Evolutionary conservation across 2,113 vertebrate genomes (phyloP).

Genomic region (Neolamprologus falcicula): DNA sequence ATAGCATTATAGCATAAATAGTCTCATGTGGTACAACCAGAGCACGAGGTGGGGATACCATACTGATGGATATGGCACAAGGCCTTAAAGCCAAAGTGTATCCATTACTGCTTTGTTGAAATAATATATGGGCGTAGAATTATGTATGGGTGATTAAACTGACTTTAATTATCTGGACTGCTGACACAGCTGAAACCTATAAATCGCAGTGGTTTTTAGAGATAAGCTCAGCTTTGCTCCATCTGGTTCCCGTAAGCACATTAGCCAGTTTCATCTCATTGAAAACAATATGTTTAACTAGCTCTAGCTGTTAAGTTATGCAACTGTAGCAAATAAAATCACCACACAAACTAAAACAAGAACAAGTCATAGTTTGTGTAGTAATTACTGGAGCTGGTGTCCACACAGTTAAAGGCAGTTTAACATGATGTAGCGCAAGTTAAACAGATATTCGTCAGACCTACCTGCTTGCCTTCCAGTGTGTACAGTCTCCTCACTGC

Average conservation of each 20-base stretch:
- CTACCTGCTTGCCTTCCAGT: conserved; percentile 93
- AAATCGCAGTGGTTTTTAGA: conserved; percentile 6
- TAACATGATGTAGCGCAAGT: neutral
- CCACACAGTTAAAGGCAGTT: neutral
- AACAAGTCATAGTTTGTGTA: neutral
- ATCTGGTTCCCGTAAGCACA: conserved; percentile 20
- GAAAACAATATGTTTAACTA: neutral
- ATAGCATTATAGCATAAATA: neutral
- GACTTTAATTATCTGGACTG: conserved; percentile 35
- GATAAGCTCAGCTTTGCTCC: conserved; percentile 22
- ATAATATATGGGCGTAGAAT: conserved; percentile 28
- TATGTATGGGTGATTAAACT: conserved; percentile 33
- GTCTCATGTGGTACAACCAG: neutral
- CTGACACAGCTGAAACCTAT: conserved; percentile 51
- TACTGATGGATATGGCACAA: conserved; percentile 1
- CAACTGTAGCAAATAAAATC: neutral
- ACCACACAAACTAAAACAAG: neutral
- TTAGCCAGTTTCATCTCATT: neutral
- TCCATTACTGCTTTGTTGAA: conserved; percentile 35
- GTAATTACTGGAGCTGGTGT: neutral
- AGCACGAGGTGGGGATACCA: neutral
- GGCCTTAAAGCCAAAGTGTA: neutral
- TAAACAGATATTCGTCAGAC: neutral
- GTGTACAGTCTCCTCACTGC: conserved; percentile 93
- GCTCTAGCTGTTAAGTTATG: neutral